Conservation (phyloP, 2,888 invertebrate genomes). For the Himalopsyche kuldschensis region DNA sequence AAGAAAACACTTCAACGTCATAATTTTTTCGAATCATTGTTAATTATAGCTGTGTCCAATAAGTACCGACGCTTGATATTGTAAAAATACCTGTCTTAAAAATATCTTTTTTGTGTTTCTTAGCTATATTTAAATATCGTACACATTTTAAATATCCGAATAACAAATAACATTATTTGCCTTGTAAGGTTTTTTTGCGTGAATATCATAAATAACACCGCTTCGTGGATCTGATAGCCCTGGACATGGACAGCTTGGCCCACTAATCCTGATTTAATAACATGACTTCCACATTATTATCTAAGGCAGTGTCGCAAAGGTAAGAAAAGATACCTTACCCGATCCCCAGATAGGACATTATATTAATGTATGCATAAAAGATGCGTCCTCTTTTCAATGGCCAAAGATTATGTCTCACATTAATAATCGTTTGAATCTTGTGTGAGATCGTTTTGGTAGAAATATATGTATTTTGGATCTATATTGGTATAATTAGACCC, state of each 20-base stretch:
- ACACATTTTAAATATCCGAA: too few relatives aligned
- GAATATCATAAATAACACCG: background rate
- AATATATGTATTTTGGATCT: background rate
- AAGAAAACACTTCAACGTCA: too few relatives aligned
- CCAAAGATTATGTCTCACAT: background rate
- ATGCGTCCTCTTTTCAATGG: background rate
- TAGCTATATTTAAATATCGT: too few relatives aligned
- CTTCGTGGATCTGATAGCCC: background rate
- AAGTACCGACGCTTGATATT: too few relatives aligned
- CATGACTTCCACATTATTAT: background rate
- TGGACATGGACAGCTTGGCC: background rate
- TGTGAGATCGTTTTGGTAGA: background rate
- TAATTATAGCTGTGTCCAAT: too few relatives aligned
- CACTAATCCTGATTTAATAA: slow-evolving; percentile 37
- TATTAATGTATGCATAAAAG: slow-evolving; percentile 6
- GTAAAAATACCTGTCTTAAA: too few relatives aligned
- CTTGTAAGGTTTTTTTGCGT: background rate
- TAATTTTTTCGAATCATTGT: too few relatives aligned
- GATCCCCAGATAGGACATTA: background rate
- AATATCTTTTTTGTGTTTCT: too few relatives aligned
- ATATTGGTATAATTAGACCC: background rate
- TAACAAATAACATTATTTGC: too few relatives aligned
- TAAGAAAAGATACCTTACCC: background rate
- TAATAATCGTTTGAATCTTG: background rate
- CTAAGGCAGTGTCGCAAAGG: background rate